phyloP scores from a whole-genome alignment of 2,113 vertebrate genomes.

The Miniopterus natalensis region DNA sequence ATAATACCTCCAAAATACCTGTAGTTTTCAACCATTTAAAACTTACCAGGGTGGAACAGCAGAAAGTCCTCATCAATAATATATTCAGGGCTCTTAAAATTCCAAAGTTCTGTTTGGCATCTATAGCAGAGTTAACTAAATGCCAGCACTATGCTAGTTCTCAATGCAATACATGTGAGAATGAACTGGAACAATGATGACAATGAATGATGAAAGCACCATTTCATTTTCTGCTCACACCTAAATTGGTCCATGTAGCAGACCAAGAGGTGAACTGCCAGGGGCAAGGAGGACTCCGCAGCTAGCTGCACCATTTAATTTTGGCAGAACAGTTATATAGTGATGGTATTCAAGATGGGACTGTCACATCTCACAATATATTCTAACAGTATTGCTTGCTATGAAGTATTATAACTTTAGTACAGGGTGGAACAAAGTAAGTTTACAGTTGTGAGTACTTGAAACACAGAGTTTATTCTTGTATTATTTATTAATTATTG shows the following conservation, averaged over 20 bases:
- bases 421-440: not conserved
- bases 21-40: not conserved
- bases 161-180: not conserved
- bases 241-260: not conserved
- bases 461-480: not conserved
- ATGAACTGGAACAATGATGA: not conserved
- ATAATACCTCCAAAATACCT: not conserved
- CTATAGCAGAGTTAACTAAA: slow-evolving; percentile 3
- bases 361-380: not conserved
- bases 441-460: not conserved
- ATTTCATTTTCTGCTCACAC: not conserved
- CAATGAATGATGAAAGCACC: not conserved
- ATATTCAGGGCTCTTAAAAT: not conserved
- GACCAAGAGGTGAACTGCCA: not conserved
- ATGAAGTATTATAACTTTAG: not conserved
- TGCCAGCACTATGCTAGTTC: not conserved
- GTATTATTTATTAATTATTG: not conserved
- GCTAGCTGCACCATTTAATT: not conserved
- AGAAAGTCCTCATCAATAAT: not conserved
- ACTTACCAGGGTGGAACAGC: not conserved
- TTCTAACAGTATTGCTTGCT: not conserved
- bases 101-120: not conserved
- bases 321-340: not conserved
- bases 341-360: not conserved
- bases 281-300: not conserved